These are phyloP conservation scores for Drosophila fuyamai DNA, from an alignment of 1,140 invertebrate genomes.

Conservation along the genomic window DNA sequence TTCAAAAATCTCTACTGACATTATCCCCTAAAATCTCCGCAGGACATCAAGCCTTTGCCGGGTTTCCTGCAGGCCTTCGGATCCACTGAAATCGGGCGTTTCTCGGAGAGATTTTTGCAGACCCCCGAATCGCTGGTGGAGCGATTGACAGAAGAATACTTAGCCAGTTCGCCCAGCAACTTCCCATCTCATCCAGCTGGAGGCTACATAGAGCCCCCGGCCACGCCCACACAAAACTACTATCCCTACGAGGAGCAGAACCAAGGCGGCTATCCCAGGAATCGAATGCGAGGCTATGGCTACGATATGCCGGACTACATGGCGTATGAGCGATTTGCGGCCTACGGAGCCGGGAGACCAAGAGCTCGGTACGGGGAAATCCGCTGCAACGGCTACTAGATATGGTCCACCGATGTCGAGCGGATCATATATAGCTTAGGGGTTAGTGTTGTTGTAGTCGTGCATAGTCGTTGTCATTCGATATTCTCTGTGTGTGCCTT, in stretches of 20 bases:
- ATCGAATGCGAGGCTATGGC: conserved; percentile 53
- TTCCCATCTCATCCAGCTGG: conserved; percentile 14
- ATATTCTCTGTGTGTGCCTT: conserved; percentile 82
- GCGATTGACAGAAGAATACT: conserved; percentile 63
- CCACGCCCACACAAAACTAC: conserved; percentile 39
- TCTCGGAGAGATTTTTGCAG: conserved; percentile 86
- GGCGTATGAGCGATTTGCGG: conserved; percentile 77
- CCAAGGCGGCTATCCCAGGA: conserved; percentile 25
- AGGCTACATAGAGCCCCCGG: conserved; percentile 45
- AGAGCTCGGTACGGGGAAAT: conserved; percentile 65
- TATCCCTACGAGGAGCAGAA: conserved; percentile 60
- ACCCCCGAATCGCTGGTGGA: conserved; percentile 67
- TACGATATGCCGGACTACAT: conserved; percentile 65
- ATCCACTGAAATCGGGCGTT: conserved; percentile 91
- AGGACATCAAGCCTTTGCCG: conserved; percentile 86
- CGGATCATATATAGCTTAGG: conserved; percentile 24
- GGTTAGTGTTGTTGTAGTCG: conserved; percentile 55
- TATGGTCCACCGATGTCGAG: conserved; percentile 7
- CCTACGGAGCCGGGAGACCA: conserved; percentile 49
- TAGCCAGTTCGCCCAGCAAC: conserved; percentile 14
- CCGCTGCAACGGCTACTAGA: conserved; percentile 74
- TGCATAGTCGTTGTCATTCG: conserved; percentile 72
- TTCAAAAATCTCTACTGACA: background rate
- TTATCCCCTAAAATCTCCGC: background rate
- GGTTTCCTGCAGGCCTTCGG: conserved; percentile 92